A percentile compares a stretch with the other conserved stretches of the same genome.
Evolutionary conservation across 2,113 vertebrate genomes (phyloP).

Genomic region (Cryptomyrus ogoouensis): DNA sequence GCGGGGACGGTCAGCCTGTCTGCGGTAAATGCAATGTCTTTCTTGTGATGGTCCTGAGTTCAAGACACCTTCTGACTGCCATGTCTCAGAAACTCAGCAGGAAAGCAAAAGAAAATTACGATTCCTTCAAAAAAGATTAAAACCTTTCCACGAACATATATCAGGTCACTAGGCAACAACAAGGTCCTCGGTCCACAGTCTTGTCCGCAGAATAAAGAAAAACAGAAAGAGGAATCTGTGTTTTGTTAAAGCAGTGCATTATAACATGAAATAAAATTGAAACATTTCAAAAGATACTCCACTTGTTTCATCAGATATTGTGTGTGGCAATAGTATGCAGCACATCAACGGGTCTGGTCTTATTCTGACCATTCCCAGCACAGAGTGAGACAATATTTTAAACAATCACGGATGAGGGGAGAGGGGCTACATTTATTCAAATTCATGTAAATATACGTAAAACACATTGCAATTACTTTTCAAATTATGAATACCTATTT

Average conservation of each 20-base stretch:
- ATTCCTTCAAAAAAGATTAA: not conserved
- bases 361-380: not conserved
- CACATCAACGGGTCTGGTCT: not conserved
- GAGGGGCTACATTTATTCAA: not conserved
- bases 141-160: not conserved
- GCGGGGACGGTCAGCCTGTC: not conserved
- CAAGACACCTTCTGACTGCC: not conserved
- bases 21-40: not conserved
- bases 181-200: not conserved
- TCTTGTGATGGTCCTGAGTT: not conserved
- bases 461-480: not conserved
- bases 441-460: slow-evolving; percentile 18
- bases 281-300: not conserved
- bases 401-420: not conserved
- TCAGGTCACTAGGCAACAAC: not conserved
- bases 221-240: not conserved
- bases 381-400: not conserved
- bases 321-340: not conserved
- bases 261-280: not conserved
- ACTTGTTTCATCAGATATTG: not conserved
- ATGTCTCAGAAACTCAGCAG: not conserved
- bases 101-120: not conserved
- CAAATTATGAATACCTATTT: not conserved
- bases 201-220: not conserved
- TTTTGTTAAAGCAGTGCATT: not conserved